These are phyloP conservation scores for Cheirogaleus major DNA, from an alignment of 2,797 vertebrate species.

Conservation along the genomic window DNA sequence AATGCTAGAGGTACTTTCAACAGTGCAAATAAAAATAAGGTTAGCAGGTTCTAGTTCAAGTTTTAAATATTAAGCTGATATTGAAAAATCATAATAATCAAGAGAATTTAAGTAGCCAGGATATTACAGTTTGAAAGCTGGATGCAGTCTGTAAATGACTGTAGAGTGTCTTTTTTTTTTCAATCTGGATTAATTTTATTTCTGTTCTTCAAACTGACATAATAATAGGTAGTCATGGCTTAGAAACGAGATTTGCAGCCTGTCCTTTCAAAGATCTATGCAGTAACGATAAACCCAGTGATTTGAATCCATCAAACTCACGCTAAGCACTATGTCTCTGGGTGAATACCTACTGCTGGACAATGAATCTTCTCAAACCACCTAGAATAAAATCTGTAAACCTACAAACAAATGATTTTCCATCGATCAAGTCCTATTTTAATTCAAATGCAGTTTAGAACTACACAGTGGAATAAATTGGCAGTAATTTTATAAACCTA, in stretches of 20 bases:
- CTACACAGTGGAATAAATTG: background rate
- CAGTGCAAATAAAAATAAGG: background rate
- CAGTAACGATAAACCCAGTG: background rate
- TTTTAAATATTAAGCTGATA: slow-evolving; percentile 22
- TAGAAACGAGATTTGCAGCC: slow-evolving; percentile 38
- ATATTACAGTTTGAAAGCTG: background rate
- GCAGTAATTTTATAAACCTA: slow-evolving; percentile 6
- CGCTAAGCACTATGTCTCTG: background rate
- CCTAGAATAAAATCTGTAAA: slow-evolving; percentile 1
- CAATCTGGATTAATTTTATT: slow-evolving; percentile 52
- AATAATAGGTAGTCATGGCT: slow-evolving; percentile 35
- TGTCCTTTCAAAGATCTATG: slow-evolving; percentile 36
- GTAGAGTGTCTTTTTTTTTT: background rate
- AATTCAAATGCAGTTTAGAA: slow-evolving; percentile 43
- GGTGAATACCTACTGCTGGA: background rate
- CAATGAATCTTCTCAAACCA: slow-evolving; percentile 26
- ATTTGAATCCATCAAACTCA: background rate
- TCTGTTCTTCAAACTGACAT: slow-evolving; percentile 51
- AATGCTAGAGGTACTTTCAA: background rate
- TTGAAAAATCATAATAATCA: slow-evolving; percentile 34
- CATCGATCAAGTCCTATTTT: slow-evolving; percentile 51
- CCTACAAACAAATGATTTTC: slow-evolving; percentile 31
- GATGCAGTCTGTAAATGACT: background rate
- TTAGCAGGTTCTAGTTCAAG: background rate
- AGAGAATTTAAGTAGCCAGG: background rate